phyloP scores from a whole-genome alignment of 2,113 vertebrate species.

The Serinus canaria region DNA sequence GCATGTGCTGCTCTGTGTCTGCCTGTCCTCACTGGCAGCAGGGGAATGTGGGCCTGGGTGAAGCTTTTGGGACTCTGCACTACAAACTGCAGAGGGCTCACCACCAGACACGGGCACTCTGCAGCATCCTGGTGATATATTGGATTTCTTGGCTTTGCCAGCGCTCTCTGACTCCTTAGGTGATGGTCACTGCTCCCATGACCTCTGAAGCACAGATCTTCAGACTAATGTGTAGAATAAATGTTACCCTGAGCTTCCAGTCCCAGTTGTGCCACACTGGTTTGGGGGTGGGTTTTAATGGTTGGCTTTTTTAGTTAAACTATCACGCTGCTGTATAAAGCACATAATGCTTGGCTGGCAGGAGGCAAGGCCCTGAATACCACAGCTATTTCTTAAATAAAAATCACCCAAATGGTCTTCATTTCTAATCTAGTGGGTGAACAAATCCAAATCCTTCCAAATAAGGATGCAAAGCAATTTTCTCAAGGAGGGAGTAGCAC shows the following conservation, averaged over 20 bases:
- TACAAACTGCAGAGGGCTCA: not conserved
- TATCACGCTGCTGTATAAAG: not conserved
- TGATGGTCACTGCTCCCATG: not conserved
- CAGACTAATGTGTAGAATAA: not conserved
- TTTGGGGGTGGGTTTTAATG: not conserved
- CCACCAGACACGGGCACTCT: accelerated
- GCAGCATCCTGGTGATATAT: accelerated
- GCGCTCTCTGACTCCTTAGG: accelerated
- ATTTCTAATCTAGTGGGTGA: not conserved
- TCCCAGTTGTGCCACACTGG: no score
- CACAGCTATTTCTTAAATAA: not conserved
- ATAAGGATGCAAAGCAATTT: not conserved
- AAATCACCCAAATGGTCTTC: not conserved
- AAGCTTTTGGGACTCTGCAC: not conserved
- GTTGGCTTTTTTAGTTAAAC: not conserved
- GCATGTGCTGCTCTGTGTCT: not conserved
- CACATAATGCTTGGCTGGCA: not conserved
- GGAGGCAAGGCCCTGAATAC: not conserved
- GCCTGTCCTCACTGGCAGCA: not conserved
- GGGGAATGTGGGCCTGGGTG: accelerated
- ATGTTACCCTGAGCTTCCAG: not conserved
- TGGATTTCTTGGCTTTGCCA: not conserved
- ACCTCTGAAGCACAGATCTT: not conserved
- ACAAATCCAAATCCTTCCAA: not conserved
- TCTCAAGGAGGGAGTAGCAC: not conserved